A percentile compares a stretch with the other conserved stretches of the same genome.
phyloP scores from a whole-genome alignment of 1,140 invertebrate genomes.

The Magallana gigas region DNA sequence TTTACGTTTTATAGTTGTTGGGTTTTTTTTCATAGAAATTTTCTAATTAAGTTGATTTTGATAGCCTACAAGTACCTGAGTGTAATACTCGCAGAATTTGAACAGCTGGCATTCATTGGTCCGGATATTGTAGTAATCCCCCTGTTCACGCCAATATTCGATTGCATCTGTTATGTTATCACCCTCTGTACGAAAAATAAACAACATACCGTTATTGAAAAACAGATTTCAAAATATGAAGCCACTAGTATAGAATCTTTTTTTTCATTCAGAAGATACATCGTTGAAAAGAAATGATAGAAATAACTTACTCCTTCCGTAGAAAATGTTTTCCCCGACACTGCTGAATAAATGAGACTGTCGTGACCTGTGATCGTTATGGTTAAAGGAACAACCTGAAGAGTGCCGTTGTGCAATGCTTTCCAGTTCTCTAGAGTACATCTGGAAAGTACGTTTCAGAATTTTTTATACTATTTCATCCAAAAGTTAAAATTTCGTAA shows the following conservation, averaged over 20 bases:
- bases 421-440: background rate
- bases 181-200: background rate
- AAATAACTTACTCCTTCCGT: background rate
- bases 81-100: slow-evolving; percentile 1
- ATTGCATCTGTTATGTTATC: background rate
- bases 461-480: no score
- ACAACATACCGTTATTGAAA: no score
- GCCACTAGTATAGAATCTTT: background rate
- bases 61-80: background rate
- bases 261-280: background rate
- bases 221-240: background rate
- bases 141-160: background rate
- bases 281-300: background rate
- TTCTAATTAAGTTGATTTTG: no score
- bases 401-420: background rate
- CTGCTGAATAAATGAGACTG: background rate
- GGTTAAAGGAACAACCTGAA: background rate
- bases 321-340: background rate
- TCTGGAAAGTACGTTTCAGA: background rate
- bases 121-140: background rate
- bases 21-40: no score
- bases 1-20: no score
- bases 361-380: background rate
- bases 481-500: no score
- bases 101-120: slow-evolving; percentile 8